Evolutionary conservation across 1,140 invertebrate genomes (phyloP), one percentile per base, ranked within the genome.

Genomic region (Prorops nasuta): DNA sequence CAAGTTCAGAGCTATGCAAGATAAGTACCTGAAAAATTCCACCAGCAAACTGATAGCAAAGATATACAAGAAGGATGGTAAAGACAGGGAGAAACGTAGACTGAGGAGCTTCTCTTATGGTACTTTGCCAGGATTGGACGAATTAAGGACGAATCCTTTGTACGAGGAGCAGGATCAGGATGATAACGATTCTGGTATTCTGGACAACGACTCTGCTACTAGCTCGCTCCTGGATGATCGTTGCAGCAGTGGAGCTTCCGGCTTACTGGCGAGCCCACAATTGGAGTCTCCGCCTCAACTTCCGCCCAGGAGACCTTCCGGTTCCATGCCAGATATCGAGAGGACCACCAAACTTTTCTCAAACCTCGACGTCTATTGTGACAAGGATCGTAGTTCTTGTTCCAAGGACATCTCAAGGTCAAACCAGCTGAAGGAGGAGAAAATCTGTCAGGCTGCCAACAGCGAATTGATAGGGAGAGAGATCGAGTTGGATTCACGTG

Each of bases 91-190:
- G 1, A 80, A 80, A 56, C 80, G 81, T 16, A 84, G 87, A 69
- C 63, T 87, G 32, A 74, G 88, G 10, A 89, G 87, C 61, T 89
- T 89, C 62, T 89, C 87, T 0, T 89, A 88, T 53, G 87, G 87
- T 1, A 83, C 86, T 3, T 62, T 89, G 32, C 87, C 87, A 0
- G 86, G 86, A 1, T 70, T 90, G 40, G 85, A 88, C 46, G 86
- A 88, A 61, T 82, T 89, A 40, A 80, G 84, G 52, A 84, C 82
- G 54, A 81, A 80, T 48, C 83, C 81, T 1, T 76, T 81, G 38
- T 83, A 82, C 58, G 82, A 84, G 54, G 83, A 85, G 66, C 83
- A 85, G 56, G 67, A 74, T 15, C 79, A 76, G 44, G 85, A 87
- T 65, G 87, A 89, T 65, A 83, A 84, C 36, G 87, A 90, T 66